Base-by-base conservation (phyloP, 2,113 vertebrate genomes). In the Prunella himalayana region DNA sequence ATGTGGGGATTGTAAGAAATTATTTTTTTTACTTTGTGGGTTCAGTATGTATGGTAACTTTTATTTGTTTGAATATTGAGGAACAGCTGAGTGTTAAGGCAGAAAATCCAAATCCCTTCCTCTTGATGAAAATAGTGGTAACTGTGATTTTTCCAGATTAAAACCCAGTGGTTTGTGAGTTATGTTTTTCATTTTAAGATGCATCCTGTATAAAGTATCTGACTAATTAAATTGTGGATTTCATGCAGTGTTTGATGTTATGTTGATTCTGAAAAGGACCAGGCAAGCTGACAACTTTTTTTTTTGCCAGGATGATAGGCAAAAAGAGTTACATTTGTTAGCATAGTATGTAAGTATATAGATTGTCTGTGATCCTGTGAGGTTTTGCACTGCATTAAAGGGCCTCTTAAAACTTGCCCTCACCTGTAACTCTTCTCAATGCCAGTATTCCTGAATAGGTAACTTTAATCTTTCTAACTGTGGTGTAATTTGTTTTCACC, bases 121-220 rank as follows among this genome's bases (percentile, higher is more conserved):
- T 93, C 53, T 91, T 71, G 72, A 77, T 82, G 61, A 80, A 79
- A 95, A 80, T 77, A 86, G 42, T 87, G 30, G 51, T 81, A 87
- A 85, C 64, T 79, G 51, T 76, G 79, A 88, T 75, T 93, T 94
- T 94, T 95, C 50, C 35, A 78, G 73, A 59, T 91, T 84, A 88
- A 91, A 92, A 63, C 66, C 21, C 85, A 71, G 39, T 70, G 77
- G 47, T 81, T 88, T 49, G 3, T 65, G 72, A 64, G 91, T 96
- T 88, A 57, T 80, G 85, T 71, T 96, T 94, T 95, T 88, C 44
- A 96, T 97, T 95, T 92, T 70, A 90, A 73, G 90, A 94, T 84
- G 78, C 60, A 92, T 94, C 84, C 88, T 94, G 75, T 94, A 41
- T 94, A 94, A 95, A 97, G 92, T 61, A 66, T 56, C 82, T 90